Conservation (phyloP, 2,888 invertebrate species). For the Drosophila maculinotata region DNA sequence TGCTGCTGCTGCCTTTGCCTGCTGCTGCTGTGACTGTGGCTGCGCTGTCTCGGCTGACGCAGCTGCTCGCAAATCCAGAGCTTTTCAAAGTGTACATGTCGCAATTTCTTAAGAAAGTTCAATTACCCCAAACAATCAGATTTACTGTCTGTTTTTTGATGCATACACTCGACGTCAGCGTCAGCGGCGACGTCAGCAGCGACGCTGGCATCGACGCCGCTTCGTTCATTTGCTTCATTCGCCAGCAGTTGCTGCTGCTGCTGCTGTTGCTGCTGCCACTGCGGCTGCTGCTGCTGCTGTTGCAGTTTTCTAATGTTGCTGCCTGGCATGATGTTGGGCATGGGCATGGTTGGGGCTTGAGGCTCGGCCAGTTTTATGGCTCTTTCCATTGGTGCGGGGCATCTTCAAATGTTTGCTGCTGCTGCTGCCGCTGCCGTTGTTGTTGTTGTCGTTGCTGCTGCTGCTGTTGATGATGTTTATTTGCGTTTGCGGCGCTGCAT, state of each 20-base stretch:
- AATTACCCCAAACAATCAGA: conserved; percentile 84
- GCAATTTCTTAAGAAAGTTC: conserved; percentile 85
- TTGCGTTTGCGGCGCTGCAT: conserved; percentile 45
- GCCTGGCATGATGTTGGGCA: conserved; percentile 71
- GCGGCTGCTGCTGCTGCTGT: conserved; percentile 47
- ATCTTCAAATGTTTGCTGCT: conserved; percentile 72
- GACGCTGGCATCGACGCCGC: conserved; percentile 22
- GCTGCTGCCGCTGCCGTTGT: conserved; percentile 9
- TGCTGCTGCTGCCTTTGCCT: conserved; percentile 42
- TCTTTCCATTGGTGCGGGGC: conserved; percentile 46
- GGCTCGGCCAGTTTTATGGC: conserved; percentile 71
- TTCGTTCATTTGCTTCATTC: conserved; percentile 69
- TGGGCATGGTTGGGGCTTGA: conserved; percentile 67
- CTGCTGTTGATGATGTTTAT: conserved; percentile 38
- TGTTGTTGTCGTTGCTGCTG: conserved; percentile 11
- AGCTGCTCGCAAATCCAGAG: conserved; percentile 83
- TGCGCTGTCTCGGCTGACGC: conserved; percentile 57
- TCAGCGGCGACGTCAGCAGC: conserved; percentile 15
- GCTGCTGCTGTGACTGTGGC: conserved; percentile 29
- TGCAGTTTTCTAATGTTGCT: conserved; percentile 78
- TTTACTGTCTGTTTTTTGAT: conserved; percentile 84
- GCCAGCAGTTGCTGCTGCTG: conserved; percentile 41
- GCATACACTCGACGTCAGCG: conserved; percentile 71
- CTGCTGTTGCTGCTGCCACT: conserved; percentile 28
- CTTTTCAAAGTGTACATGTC: conserved; percentile 84